Evolutionary conservation across 2,888 invertebrate genomes (phyloP), one percentile per base, ranked within the genome.

Genomic region (Coremacera marginata): DNA sequence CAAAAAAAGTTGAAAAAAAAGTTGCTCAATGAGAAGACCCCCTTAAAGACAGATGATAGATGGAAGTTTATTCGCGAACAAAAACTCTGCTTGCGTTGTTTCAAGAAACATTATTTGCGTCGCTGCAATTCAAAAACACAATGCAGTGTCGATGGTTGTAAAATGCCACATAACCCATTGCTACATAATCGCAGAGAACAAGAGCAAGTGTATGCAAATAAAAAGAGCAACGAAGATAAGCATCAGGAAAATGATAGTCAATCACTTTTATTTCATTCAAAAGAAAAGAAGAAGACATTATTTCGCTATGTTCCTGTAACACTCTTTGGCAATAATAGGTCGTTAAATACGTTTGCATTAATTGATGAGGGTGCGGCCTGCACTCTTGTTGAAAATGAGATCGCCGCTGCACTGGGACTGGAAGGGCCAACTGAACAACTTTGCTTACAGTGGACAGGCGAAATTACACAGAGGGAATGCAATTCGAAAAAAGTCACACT

Each of bases 331-430:
- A 75, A 77, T 16, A 55, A 25, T 0, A 60, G 31, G 31, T 31
- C 31, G 31, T 31, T 31, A 5, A 31, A 31, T 31, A 31, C 31
- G 5, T 31, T 31, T 31, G 63, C 67, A n/a, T 22, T 75, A 3
- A 79, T 77, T 52, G 75, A 79, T 60, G 77, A 72, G 55, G 77
- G 74, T 19, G 71, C 71, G 25, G 74, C 76, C 3, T 76, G 70
- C 62, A 71, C 60, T 27, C 60, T 77, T 62, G 71, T 75, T 25
- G 63, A 63, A 25, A 63, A 51, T 31, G 55, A 70, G 14, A 70
- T 51, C 31, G 70, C 55, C 3, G 49, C 55, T 31, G 57, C 34
- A 14, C 31, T 60, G 37, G 11, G 57, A 34, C 60, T 73, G n/a
- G 73, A 57, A 31, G 75, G 74, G 4, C 70, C 62, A 14, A 37